These are phyloP conservation scores for Pluvialis apricaria DNA, from an alignment of 2,113 vertebrate species.

Conservation along the genomic window DNA sequence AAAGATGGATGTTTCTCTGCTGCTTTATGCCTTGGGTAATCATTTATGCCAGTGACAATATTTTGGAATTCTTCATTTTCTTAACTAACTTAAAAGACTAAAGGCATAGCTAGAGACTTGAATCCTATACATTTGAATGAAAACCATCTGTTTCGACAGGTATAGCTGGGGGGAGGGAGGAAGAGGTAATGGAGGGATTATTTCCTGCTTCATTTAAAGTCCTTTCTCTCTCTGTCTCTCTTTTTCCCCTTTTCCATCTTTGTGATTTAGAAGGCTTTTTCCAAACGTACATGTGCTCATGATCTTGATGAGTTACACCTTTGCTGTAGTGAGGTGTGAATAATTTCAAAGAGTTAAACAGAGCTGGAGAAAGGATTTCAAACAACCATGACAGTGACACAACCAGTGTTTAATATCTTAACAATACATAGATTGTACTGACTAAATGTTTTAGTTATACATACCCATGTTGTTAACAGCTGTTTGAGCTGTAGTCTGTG, in stretches of 20 bases:
- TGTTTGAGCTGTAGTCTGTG: neutral
- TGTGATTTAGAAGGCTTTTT: neutral
- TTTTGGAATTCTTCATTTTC: conserved; percentile 26
- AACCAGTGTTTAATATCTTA: neutral
- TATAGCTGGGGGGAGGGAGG: neutral
- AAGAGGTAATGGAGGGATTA: neutral
- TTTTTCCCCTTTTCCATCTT: neutral
- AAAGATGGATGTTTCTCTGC: conserved; percentile 8
- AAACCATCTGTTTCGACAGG: conserved; percentile 13
- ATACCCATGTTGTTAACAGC: neutral
- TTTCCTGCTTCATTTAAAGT: neutral
- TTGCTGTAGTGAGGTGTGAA: neutral
- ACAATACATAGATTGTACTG: neutral
- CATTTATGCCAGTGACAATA: neutral
- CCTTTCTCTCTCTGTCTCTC: neutral
- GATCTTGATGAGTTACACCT: neutral
- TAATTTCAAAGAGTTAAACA: neutral
- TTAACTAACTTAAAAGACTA: neutral
- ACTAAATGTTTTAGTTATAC: neutral
- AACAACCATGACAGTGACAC: neutral
- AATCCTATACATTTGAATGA: neutral
- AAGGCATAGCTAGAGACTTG: neutral
- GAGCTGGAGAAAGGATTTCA: neutral
- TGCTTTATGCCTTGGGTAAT: neutral
- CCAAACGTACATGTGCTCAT: neutral